Base-by-base conservation (phyloP, 1,140 invertebrate species). In the Lordiphosa clarofinis region DNA sequence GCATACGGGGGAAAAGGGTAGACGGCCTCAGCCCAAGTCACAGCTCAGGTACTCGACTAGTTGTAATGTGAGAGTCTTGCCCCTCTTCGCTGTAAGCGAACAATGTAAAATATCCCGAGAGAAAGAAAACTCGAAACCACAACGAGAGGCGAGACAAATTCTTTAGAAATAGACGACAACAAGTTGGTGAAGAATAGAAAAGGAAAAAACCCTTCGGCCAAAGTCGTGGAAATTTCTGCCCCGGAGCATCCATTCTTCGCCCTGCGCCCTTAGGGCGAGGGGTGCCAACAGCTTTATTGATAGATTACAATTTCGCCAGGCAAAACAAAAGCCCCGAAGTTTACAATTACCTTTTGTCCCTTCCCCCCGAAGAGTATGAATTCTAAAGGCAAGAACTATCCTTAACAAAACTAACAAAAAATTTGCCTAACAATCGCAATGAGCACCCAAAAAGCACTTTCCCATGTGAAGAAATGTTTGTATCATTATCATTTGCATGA, bases 361-460 rank as follows among this genome's bases (percentile, higher is more conserved):
- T 19, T 44, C 24, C 24, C 24, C 24, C 5, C 5, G 21, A 21
- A 21, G 4, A 21, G 21, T 28, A 28, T 6, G 53, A 65, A 65
- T 59, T 58, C 47, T 48, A 39, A 39, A 56, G 39, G 24, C 33
- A 35, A 44, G 53, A 28, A 28, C 24, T 28, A 28, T 28, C 24
- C 24, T 28, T 28, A 28, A 28, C 24, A 28, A 28, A 28, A 28
- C 24, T 28, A 28, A 28, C 24, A 28, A 28, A 28, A 28, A 28
- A 28, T 82, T 81, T 81, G 75, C 78, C 49, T 84, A 76, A 82
- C 72, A 82, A 82, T 81, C 43, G 50, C 56, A 69, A 72, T 59
- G 82, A 67, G 71, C 54, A 82, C 76, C 68, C 72, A 76, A 76
- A 76, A 72, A 75, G 74, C 75, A 52, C 75, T 79, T 74, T 79